Evolutionary conservation across 2,797 vertebrate species (phyloP).

Genomic region (Rhynchotus rufescens): DNA sequence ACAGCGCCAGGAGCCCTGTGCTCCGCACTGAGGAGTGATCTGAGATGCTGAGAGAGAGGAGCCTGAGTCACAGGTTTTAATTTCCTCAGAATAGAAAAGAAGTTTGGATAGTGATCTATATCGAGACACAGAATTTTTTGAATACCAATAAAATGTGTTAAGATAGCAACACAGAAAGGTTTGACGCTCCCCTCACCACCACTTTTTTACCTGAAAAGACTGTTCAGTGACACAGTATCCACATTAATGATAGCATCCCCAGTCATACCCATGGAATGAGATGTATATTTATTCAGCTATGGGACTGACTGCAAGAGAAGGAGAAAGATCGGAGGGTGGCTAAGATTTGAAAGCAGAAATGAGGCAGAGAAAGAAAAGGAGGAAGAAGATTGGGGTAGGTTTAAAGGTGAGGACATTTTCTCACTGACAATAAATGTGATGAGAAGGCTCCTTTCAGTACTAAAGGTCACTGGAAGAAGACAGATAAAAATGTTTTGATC

Average conservation of each 20-base stretch:
- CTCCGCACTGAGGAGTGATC: slow-evolving; percentile 27
- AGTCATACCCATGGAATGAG: neutral
- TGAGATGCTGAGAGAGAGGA: neutral
- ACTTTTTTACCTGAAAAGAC: neutral
- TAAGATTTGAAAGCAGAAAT: neutral
- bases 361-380: neutral
- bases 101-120: neutral
- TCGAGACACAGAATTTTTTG: neutral
- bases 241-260: neutral
- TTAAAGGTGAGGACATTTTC: slow-evolving; percentile 6
- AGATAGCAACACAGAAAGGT: neutral
- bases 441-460: neutral
- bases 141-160: neutral
- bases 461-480: slow-evolving; percentile 11
- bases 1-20: neutral
- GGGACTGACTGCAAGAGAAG: neutral
- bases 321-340: neutral
- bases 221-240: neutral
- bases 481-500: neutral
- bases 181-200: neutral
- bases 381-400: neutral
- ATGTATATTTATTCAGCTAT: neutral
- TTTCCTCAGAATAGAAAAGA: neutral
- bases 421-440: neutral
- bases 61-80: slow-evolving; percentile 9